These are phyloP conservation scores for Drepana arcuata DNA, from an alignment of 1,140 invertebrate genomes.

Conservation along the genomic window DNA sequence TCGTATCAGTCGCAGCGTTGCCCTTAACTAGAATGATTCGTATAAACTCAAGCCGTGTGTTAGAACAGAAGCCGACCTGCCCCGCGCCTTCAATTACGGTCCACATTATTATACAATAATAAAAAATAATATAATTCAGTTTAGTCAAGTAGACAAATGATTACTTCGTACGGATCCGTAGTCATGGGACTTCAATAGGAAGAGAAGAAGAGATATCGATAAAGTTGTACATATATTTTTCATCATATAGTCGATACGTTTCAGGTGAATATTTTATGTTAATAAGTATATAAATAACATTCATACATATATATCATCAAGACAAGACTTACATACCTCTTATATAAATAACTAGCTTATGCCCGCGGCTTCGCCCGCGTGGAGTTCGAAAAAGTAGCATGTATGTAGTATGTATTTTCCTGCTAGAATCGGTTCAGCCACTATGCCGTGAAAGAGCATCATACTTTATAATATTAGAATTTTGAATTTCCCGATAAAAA, in stretches of 20 bases:
- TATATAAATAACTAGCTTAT: too few species aligned
- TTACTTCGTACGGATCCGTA: slow-evolving; percentile 48
- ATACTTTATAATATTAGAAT: too few species aligned
- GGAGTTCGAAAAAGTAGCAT: too few species aligned
- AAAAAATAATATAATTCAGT: slow-evolving; percentile 69
- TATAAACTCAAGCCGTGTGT: slow-evolving; percentile 30
- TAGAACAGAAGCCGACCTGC: slow-evolving; percentile 51
- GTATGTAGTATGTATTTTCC: too few species aligned
- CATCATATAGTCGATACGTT: neutral
- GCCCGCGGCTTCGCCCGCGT: too few species aligned
- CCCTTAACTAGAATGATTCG: slow-evolving; percentile 54
- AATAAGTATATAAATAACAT: too few species aligned
- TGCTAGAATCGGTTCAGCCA: too few species aligned
- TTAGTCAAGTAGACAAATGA: slow-evolving; percentile 70
- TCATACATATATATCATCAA: too few species aligned
- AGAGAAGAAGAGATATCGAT: slow-evolving; percentile 6
- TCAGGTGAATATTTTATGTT: slow-evolving; percentile 1
- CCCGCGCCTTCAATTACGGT: slow-evolving; percentile 47
- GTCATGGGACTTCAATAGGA: slow-evolving; percentile 26
- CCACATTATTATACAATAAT: slow-evolving; percentile 57
- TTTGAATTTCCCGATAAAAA: too few species aligned
- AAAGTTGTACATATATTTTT: neutral
- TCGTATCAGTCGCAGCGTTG: too few species aligned
- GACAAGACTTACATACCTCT: too few species aligned
- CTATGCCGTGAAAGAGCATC: too few species aligned